Evolutionary conservation across 2,113 vertebrate species (phyloP).

Genomic region (Centropus unirufus): DNA sequence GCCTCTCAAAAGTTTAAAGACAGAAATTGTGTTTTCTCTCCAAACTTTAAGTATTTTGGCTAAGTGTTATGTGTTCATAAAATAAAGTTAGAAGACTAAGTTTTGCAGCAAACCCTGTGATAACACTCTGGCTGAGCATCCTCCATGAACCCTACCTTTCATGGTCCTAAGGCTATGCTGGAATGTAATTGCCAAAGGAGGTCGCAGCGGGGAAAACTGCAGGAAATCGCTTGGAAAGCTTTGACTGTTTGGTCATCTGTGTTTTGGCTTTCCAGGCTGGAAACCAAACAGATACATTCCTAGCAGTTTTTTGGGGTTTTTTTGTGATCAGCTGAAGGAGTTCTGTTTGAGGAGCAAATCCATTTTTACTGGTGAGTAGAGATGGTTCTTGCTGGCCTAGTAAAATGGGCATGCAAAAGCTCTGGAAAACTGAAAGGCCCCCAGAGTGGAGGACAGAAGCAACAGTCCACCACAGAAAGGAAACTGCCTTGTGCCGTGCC

Average conservation of each 20-base stretch:
- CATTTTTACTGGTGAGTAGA: neutral
- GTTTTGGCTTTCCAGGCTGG: neutral
- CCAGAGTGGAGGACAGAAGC: neutral
- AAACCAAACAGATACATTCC: neutral
- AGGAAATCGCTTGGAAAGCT: neutral
- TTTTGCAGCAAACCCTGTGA: neutral
- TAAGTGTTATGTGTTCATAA: neutral
- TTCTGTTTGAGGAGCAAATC: neutral
- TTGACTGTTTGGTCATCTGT: neutral
- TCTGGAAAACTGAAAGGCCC: neutral
- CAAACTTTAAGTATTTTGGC: neutral
- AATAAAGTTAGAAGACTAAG: neutral
- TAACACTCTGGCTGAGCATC: neutral
- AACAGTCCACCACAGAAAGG: neutral
- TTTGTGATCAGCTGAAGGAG: neutral
- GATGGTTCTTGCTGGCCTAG: neutral
- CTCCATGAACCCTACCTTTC: neutral
- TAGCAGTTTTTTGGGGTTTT: neutral
- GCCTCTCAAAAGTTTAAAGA: constrained; percentile 9
- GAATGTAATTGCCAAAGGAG: neutral
- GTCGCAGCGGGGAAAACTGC: neutral
- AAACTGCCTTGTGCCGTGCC: neutral
- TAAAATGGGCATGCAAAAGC: neutral
- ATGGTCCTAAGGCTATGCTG: neutral
- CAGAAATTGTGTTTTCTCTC: neutral